phyloP scores from a whole-genome alignment of 2,113 vertebrate genomes.

The Thamnaconus septentrionalis region DNA sequence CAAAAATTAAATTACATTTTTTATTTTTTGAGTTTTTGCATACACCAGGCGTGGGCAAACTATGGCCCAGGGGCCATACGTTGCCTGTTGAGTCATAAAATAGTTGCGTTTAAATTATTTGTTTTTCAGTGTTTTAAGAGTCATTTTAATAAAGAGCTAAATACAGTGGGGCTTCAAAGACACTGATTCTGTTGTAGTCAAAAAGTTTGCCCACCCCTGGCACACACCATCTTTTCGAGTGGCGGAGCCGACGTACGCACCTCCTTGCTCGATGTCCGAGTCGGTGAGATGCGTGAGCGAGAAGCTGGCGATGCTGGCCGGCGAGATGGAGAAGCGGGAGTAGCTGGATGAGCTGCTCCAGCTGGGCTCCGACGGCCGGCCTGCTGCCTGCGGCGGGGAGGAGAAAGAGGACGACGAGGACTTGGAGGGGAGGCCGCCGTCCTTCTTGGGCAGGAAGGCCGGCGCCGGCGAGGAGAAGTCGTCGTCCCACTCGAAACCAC shows the following conservation, averaged over 20 bases:
- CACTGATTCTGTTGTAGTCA: too few species aligned
- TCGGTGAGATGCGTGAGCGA: slow-evolving; percentile 96
- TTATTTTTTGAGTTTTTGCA: too few species aligned
- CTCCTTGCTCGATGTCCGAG: slow-evolving; percentile 96
- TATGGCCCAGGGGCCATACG: too few species aligned
- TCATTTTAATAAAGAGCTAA: too few species aligned
- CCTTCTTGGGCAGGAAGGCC: slow-evolving; percentile 83
- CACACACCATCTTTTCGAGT: too few species aligned
- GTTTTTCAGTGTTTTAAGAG: too few species aligned
- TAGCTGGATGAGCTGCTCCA: slow-evolving; percentile 84
- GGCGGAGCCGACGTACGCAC: slow-evolving; percentile 68
- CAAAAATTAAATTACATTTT: not conserved
- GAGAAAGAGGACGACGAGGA: slow-evolving; percentile 81
- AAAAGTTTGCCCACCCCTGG: too few species aligned
- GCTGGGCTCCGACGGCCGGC: slow-evolving; percentile 78
- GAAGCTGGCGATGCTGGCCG: slow-evolving; percentile 93
- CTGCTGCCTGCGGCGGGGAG: slow-evolving; percentile 77
- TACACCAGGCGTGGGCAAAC: too few species aligned
- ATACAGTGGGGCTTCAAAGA: too few species aligned
- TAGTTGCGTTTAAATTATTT: too few species aligned
- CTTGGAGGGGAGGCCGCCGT: slow-evolving; percentile 75
- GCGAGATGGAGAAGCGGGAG: slow-evolving; percentile 94
- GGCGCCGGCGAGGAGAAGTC: slow-evolving; percentile 90
- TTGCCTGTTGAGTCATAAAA: too few species aligned
- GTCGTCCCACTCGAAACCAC: slow-evolving; percentile 97